Conservation (phyloP, 37 sponge, comb jelly and placozoan genomes). For the Halichondria panicea region DNA sequence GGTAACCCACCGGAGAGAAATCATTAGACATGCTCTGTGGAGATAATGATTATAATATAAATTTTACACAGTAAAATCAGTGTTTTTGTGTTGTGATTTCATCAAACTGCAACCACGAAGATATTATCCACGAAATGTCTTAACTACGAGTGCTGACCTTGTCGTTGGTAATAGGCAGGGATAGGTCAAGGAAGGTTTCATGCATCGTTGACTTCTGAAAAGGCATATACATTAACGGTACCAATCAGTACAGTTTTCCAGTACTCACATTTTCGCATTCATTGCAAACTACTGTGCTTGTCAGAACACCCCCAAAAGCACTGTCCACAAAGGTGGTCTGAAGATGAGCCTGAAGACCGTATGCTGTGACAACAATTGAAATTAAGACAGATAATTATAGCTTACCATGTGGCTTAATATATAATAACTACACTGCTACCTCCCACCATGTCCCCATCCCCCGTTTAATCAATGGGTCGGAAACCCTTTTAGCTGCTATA, state of each 20-base stretch:
- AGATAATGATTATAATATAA: neutral
- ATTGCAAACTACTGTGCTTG: slow-evolving; percentile 72
- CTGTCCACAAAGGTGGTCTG: slow-evolving; percentile 78
- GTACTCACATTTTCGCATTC: slow-evolving; percentile 63
- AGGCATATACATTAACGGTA: neutral
- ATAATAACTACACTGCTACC: too few relatives aligned
- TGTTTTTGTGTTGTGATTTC: too few relatives aligned
- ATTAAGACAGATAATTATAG: neutral
- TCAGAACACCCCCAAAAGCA: slow-evolving; percentile 81
- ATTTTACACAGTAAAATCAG: neutral
- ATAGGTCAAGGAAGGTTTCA: slow-evolving; percentile 87
- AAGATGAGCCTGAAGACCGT: slow-evolving; percentile 37
- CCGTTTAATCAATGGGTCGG: too few relatives aligned
- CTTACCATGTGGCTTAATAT: neutral
- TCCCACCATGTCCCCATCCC: too few relatives aligned
- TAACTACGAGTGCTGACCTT: slow-evolving; percentile 47
- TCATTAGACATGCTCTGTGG: neutral
- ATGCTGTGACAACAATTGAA: slow-evolving; percentile 19
- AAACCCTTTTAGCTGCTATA: too few relatives aligned
- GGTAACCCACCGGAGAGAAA: slow-evolving; percentile 15
- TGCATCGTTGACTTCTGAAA: slow-evolving; percentile 44
- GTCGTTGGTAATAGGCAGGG: slow-evolving; percentile 62
- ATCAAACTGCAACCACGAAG: too few relatives aligned
- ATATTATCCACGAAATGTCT: too few relatives aligned
- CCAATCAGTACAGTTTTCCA: neutral